These are phyloP conservation scores for Rambutsinella grinnellia DNA, from an alignment of 2,888 invertebrate species.

Conservation along the genomic window DNA sequence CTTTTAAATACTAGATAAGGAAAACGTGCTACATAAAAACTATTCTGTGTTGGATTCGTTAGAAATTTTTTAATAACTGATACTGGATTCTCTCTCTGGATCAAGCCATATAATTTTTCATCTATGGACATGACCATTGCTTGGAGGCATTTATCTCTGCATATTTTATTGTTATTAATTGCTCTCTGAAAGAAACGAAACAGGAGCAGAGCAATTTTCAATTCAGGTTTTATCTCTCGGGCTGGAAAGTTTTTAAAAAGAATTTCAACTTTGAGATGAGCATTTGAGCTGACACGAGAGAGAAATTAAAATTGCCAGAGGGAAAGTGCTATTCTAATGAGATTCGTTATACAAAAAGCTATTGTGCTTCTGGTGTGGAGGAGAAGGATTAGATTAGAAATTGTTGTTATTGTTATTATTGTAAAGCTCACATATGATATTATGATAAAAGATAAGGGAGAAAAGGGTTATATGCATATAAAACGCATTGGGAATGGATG, in stretches of 20 bases:
- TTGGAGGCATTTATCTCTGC: too few relatives aligned
- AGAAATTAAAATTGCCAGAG: background rate
- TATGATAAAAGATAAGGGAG: background rate
- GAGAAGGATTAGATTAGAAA: too few relatives aligned
- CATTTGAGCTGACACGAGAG: background rate
- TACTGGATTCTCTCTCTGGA: too few relatives aligned
- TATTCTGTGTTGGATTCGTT: too few relatives aligned
- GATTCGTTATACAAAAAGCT: too few relatives aligned
- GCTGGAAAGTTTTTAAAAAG: background rate
- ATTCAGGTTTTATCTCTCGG: background rate
- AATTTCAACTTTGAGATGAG: background rate
- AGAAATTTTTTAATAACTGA: too few relatives aligned
- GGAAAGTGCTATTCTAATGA: constrained; percentile 1
- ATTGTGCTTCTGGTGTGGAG: too few relatives aligned
- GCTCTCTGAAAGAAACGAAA: too few relatives aligned
- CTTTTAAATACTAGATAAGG: too few relatives aligned
- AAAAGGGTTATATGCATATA: background rate
- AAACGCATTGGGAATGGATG: background rate
- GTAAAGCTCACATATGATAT: constrained; percentile 9
- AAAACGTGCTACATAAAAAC: too few relatives aligned
- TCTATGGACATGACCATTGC: too few relatives aligned
- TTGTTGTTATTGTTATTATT: constrained; percentile 11
- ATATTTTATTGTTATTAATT: background rate
- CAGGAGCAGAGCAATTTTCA: background rate
- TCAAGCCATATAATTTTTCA: too few relatives aligned